Conservation (phyloP, 1,140 invertebrate species). For the Drosophila sp. region DNA sequence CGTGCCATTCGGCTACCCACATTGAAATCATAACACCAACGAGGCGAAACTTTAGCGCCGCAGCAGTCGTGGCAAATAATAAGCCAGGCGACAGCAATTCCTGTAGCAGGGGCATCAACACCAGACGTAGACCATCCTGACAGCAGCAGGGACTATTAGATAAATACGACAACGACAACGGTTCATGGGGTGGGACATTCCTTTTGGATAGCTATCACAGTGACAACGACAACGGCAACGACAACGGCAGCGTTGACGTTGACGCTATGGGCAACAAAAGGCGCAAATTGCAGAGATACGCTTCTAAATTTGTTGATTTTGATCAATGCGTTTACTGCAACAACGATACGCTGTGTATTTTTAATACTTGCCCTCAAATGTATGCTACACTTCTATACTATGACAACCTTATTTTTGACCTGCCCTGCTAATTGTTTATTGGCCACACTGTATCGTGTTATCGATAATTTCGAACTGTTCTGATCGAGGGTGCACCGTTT, state of each 20-base stretch:
- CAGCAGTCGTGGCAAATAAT: slow-evolving; percentile 80
- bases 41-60: slow-evolving; percentile 78
- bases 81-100: slow-evolving; percentile 72
- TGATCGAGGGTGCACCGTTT: no score
- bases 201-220: slow-evolving; percentile 51
- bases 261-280: slow-evolving; percentile 41
- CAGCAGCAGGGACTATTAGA: slow-evolving; percentile 77
- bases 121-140: slow-evolving; percentile 78
- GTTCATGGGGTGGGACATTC: slow-evolving; percentile 12
- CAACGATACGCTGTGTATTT: not conserved
- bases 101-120: slow-evolving; percentile 50
- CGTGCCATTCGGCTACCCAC: slow-evolving; percentile 78
- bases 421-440: no score
- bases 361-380: slow-evolving; percentile 29
- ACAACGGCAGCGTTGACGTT: slow-evolving; percentile 23
- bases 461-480: no score
- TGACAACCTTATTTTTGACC: no score
- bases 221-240: slow-evolving; percentile 8
- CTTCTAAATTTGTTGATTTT: slow-evolving; percentile 33
- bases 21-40: slow-evolving; percentile 82
- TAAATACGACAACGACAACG: slow-evolving; percentile 73
- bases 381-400: slow-evolving; percentile 13
- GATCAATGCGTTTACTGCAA: slow-evolving; percentile 23
- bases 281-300: slow-evolving; percentile 48
- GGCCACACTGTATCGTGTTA: no score